These are phyloP conservation scores for Drosophila acutilabella DNA, from an alignment of 2,888 invertebrate genomes.

Conservation along the genomic window DNA sequence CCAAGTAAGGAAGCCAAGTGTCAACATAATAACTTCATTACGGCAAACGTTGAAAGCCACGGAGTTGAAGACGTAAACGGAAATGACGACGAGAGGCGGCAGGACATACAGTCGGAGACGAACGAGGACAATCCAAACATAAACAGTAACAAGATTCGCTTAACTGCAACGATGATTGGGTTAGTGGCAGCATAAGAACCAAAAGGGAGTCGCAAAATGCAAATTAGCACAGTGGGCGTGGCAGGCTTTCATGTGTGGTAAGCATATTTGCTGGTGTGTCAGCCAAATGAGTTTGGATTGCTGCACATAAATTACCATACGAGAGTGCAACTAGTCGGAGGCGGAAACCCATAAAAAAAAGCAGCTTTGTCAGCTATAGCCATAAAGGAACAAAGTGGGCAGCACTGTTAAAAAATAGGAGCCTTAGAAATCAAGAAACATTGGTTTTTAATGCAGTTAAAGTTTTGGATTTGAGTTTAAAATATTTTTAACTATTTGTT, in stretches of 20 bases:
- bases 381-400: background rate
- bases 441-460: too few species aligned
- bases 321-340: conserved; percentile 16
- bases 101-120: conserved; percentile 8
- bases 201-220: conserved; percentile 27
- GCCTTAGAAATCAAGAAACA: too few species aligned
- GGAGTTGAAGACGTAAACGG: conserved; percentile 17
- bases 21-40: conserved; percentile 82
- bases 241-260: conserved; percentile 26
- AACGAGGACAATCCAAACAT: conserved; percentile 65
- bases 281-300: conserved; percentile 69
- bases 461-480: too few species aligned
- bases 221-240: conserved; percentile 29
- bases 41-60: conserved; percentile 34
- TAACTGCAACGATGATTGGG: conserved; percentile 39
- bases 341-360: conserved; percentile 2
- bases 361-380: conserved; percentile 2
- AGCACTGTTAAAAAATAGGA: background rate
- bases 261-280: conserved; percentile 59
- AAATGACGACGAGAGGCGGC: background rate
- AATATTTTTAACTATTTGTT: too few species aligned
- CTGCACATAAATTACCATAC: conserved; percentile 65
- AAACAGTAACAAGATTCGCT: conserved; percentile 52
- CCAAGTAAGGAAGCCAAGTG: conserved; percentile 69
- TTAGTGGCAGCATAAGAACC: conserved; percentile 4